Base-by-base conservation (phyloP, 2,888 invertebrate species). In the Lasioglossum pauxillum region DNA sequence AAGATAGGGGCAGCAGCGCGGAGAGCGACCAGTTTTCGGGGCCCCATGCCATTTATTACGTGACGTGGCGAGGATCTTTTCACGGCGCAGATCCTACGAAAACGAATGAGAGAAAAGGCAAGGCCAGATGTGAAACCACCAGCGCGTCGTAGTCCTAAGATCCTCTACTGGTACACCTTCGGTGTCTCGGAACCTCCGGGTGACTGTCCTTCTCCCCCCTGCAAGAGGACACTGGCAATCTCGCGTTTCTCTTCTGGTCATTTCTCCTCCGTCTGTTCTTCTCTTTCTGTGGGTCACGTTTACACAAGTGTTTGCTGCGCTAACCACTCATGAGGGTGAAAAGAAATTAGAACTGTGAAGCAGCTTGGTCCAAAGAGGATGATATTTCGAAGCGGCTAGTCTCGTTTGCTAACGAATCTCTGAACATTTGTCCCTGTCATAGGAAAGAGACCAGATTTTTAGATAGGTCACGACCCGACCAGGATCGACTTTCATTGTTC, bases 1-100 rank as follows among this genome's bases (percentile, higher is more conserved):
- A 93, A 94, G 93, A 93, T 94, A 93, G 90, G 90, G 88, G 78
- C 88, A 84, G 73, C 83, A 46, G 80, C n/a, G 80, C 41, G 79
- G 75, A 75, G 84, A 71, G 87, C 85, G 84, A 94, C 95, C 93
- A 94, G 94, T 94, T 94, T 93, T 91, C 88, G 88, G 91, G 91
- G 91, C 89, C 92, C 89, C 88, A 87, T 89, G 91, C 92, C 91
- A 91, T 94, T 93, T 93, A 92, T 93, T 92, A 91, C 90, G 88
- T 85, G 89, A 88, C 86, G 86, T 53, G 84, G 72, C 86, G 83
- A 12, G 86, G 89, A 89, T 92, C 92, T 93, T 93, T 94, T 92
- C 90, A 92, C 90, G 87, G 35, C 89, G 90, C 83, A 76, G 76
- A 75, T 89, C 81, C 81, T 80, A 90, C 82, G 89, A 84, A 80